These are phyloP conservation scores for Drosophila bocki DNA, from an alignment of 1,140 invertebrate genomes.

Conservation along the genomic window DNA sequence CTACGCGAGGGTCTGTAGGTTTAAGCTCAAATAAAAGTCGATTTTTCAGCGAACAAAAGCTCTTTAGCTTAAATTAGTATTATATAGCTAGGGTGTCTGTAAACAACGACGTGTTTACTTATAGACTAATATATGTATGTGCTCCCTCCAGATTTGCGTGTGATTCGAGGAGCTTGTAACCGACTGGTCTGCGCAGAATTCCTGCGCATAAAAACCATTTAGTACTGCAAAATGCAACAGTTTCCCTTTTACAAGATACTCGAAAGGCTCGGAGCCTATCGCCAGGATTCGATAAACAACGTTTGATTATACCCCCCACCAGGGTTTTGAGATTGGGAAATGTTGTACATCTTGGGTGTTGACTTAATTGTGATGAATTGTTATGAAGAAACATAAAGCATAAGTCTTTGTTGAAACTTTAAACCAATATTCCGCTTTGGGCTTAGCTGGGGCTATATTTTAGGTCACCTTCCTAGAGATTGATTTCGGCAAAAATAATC, in stretches of 20 bases:
- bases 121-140: constrained; percentile 42
- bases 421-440: too few species aligned
- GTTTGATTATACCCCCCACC: too few species aligned
- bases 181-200: constrained; percentile 37
- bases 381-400: too few species aligned
- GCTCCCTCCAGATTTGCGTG: constrained; percentile 42
- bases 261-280: not conserved
- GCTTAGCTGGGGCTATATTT: too few species aligned
- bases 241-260: constrained; percentile 13
- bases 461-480: too few species aligned
- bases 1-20: constrained; percentile 24
- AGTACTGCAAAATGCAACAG: constrained; percentile 35
- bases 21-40: constrained; percentile 52
- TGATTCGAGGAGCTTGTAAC: constrained; percentile 51
- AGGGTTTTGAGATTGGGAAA: not conserved
- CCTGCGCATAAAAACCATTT: constrained; percentile 39
- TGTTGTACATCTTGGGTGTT: not conserved
- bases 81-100: constrained; percentile 47
- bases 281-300: constrained; percentile 3
- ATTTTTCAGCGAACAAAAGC: constrained; percentile 49
- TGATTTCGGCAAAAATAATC: too few species aligned
- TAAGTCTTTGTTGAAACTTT: too few species aligned
- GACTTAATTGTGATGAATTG: too few species aligned
- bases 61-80: constrained; percentile 47
- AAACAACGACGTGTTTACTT: constrained; percentile 56